Conservation (phyloP, 2,888 invertebrate genomes). For the Diaprepes abbreviatus region DNA sequence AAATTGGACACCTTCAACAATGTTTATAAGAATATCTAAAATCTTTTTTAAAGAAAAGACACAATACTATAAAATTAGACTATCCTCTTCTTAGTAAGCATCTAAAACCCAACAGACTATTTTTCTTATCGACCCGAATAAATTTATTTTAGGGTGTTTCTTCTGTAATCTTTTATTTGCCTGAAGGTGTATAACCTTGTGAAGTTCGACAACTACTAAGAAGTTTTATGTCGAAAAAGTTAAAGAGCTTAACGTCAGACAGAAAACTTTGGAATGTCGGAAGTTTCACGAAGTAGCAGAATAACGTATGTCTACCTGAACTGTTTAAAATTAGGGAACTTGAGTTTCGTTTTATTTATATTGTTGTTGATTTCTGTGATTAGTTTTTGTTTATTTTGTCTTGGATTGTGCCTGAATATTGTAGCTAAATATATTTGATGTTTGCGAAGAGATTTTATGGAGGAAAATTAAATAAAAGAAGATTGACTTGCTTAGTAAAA, state of each 20-base stretch:
- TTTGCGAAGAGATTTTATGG: no score
- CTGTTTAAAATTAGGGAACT: constrained; percentile 4
- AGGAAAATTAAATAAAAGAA: no score
- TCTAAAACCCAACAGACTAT: not conserved
- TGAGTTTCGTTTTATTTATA: no score
- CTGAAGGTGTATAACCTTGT: constrained; percentile 2
- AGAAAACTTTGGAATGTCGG: not conserved
- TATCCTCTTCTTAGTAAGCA: not conserved
- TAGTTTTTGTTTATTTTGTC: no score
- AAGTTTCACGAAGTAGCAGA: not conserved
- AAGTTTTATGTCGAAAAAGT: not conserved
- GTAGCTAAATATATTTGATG: no score
- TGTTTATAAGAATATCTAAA: not conserved
- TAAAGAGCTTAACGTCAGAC: not conserved
- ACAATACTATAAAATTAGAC: not conserved
- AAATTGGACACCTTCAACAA: no score
- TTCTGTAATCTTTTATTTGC: not conserved
- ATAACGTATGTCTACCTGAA: not conserved
- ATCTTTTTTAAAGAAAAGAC: not conserved
- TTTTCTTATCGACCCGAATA: not conserved
- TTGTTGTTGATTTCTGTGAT: no score
- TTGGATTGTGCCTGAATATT: no score
- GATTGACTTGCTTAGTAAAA: no score
- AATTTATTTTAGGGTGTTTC: constrained; percentile 4
- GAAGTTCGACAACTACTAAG: not conserved